Conservation (phyloP, 2,797 vertebrate species). For the Petrocephalus schoutedeni region DNA sequence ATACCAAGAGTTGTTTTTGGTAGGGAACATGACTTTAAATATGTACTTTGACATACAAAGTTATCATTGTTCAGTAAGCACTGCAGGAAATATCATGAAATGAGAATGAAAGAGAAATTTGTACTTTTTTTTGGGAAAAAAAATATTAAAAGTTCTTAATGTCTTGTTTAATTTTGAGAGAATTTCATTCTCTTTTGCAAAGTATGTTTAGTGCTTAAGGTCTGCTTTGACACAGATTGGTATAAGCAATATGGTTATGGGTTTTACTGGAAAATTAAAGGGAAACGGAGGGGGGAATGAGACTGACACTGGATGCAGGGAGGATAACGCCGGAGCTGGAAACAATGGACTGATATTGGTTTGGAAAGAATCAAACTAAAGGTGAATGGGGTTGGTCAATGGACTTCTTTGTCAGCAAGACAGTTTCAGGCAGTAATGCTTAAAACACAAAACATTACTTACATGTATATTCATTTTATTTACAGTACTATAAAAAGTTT, state of each 20-base stretch:
- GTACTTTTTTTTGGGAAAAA: not conserved
- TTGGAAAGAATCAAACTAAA: not conserved
- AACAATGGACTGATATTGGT: not conserved
- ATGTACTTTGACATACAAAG: not conserved
- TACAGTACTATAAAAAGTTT: constrained; percentile 46
- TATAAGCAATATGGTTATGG: not conserved
- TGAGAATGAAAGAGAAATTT: not conserved
- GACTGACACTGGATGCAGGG: not conserved
- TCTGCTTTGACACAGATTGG: not conserved
- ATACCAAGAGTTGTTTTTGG: not conserved
- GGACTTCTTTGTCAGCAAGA: not conserved
- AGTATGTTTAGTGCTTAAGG: not conserved
- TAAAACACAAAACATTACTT: not conserved
- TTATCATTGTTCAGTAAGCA: not conserved
- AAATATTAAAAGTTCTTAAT: not conserved
- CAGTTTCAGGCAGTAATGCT: not conserved
- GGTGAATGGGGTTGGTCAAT: not conserved
- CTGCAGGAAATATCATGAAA: not conserved
- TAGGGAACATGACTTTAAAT: not conserved
- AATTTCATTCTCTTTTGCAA: not conserved
- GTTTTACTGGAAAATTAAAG: not conserved
- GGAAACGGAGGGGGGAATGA: not conserved
- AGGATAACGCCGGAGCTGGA: not conserved
- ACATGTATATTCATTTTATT: constrained; percentile 52
- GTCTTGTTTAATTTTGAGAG: not conserved